Conservation (phyloP, 2,888 invertebrate genomes). For the Hirtodrosophila confusa region DNA sequence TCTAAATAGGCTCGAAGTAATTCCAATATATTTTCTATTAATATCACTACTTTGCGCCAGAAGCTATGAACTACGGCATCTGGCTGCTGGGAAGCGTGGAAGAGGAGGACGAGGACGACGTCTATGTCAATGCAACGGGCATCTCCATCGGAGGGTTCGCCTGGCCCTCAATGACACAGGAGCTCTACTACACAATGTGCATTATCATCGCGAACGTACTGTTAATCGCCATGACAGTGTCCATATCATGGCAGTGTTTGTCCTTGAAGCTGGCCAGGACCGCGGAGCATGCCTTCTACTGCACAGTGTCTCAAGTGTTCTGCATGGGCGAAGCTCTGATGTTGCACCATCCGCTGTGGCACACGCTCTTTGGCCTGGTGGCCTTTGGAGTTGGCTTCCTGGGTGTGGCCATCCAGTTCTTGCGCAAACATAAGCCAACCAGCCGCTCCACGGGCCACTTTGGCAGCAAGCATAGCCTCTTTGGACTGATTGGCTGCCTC, state of each 20-base stretch:
- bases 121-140: constrained; percentile 20
- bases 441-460: constrained; percentile 1
- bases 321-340: constrained; percentile 27
- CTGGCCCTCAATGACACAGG: constrained; percentile 1
- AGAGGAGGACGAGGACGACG: background rate
- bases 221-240: constrained; percentile 8
- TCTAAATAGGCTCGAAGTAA: too few species aligned
- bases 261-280: constrained; percentile 11
- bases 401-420: constrained; percentile 18
- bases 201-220: background rate
- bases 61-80: too few species aligned
- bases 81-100: background rate
- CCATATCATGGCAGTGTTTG: constrained; percentile 24
- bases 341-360: background rate
- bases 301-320: constrained; percentile 25
- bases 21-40: too few species aligned
- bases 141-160: background rate
- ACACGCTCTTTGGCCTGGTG: constrained; percentile 31
- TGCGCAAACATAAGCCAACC: background rate
- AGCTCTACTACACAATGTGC: background rate
- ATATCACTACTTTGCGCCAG: too few species aligned
- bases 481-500: constrained; percentile 24
- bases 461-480: constrained; percentile 34
- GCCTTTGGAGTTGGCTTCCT: constrained; percentile 14
- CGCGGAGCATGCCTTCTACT: constrained; percentile 36